Conservation (phyloP, 2,113 vertebrate species). For the Sarotherodon lohbergeri region DNA sequence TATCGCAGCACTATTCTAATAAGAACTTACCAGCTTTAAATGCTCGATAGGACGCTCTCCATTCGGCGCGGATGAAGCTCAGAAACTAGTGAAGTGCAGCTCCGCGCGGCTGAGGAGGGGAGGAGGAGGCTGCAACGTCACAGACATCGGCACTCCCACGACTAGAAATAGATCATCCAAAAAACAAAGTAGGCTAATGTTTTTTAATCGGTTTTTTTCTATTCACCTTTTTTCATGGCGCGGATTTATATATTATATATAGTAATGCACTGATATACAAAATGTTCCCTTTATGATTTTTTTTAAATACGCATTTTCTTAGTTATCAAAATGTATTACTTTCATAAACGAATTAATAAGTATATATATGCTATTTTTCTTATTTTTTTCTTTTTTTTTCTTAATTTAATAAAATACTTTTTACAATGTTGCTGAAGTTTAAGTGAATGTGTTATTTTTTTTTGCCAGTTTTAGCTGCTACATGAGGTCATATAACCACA, state of each 20-base stretch:
- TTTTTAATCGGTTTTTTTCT: neutral
- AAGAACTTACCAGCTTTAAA: neutral
- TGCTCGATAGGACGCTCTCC: neutral
- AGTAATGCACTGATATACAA: neutral
- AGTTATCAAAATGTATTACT: neutral
- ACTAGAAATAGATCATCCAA: too few relatives aligned
- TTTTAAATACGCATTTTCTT: neutral
- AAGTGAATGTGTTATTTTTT: neutral
- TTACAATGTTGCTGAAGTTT: neutral
- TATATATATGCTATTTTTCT: neutral
- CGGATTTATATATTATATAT: neutral
- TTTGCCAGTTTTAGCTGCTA: neutral
- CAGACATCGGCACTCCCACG: neutral
- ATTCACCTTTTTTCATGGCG: neutral
- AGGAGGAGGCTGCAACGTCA: neutral
- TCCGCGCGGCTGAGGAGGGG: neutral
- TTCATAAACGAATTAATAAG: neutral
- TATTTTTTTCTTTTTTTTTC: neutral
- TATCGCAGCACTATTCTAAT: neutral
- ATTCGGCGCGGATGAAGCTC: neutral
- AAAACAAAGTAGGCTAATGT: neutral
- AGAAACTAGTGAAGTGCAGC: neutral
- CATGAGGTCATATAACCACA: neutral
- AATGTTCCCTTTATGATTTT: neutral
- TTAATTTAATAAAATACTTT: neutral